A percentile compares a stretch with the other conserved stretches of the same genome.
These are phyloP conservation scores for Climacteris rufus DNA, from an alignment of 2,113 vertebrate genomes.

Conservation along the genomic window DNA sequence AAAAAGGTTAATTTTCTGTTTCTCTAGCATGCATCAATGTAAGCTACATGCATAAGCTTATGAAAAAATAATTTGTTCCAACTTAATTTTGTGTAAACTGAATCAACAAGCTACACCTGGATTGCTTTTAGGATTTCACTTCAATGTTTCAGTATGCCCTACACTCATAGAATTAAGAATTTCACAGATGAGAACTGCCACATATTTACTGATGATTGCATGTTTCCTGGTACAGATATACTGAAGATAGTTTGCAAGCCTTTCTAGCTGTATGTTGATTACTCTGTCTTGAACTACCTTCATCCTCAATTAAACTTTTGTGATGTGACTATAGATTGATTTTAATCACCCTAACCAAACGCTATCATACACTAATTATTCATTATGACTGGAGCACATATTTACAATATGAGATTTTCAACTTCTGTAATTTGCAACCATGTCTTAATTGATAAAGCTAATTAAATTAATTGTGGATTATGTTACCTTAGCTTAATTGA, in stretches of 20 bases:
- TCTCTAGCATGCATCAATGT: background rate
- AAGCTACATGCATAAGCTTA: background rate
- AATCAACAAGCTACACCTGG: background rate
- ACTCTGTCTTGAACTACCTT: background rate
- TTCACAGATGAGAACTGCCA: rapidly evolving
- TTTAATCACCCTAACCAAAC: constrained; percentile 39
- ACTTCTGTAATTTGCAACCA: constrained; percentile 4
- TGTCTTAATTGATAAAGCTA: constrained; percentile 35
- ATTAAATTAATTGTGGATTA: constrained; percentile 57
- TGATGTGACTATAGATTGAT: background rate
- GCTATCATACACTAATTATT: background rate
- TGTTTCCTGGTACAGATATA: background rate
- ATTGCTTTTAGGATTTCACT: background rate
- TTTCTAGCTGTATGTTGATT: background rate
- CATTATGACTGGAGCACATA: background rate
- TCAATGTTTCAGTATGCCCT: background rate
- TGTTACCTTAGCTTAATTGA: constrained; percentile 1
- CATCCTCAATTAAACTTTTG: background rate
- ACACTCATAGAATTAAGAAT: background rate
- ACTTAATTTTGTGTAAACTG: background rate
- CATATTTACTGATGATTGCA: background rate
- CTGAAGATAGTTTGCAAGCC: background rate
- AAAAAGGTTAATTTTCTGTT: background rate
- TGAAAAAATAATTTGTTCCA: background rate
- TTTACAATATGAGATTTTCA: constrained; percentile 8